phyloP scores from a whole-genome alignment of 1,140 invertebrate species.

The Sesamia nonagrioides region DNA sequence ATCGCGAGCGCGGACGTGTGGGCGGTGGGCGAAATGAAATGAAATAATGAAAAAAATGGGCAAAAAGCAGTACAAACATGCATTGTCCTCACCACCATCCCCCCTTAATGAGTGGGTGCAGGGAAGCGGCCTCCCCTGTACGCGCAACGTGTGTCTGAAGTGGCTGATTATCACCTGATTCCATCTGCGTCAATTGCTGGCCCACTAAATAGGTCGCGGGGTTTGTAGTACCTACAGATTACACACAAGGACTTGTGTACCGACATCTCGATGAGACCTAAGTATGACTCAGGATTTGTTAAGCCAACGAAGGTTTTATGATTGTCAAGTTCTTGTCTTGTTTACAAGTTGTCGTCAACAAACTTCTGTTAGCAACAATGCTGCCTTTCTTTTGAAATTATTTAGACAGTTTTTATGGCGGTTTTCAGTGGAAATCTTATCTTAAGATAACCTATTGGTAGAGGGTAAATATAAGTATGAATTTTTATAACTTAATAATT shows the following conservation, averaged over 20 bases:
- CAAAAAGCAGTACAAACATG: slow-evolving; percentile 87
- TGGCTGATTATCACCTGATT: slow-evolving; percentile 86
- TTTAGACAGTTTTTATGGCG: not conserved
- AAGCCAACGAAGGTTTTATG: not conserved
- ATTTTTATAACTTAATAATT: not conserved
- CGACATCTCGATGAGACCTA: not conserved
- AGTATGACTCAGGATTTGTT: not conserved
- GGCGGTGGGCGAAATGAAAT: slow-evolving; percentile 86
- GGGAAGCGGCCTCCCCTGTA: slow-evolving; percentile 50
- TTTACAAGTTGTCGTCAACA: not conserved
- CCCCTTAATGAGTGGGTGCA: slow-evolving; percentile 80
- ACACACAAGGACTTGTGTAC: not conserved
- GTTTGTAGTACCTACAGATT: not conserved
- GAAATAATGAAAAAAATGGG: slow-evolving; percentile 87
- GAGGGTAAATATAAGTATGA: not conserved
- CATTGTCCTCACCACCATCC: slow-evolving; percentile 80
- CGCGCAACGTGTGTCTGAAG: slow-evolving; percentile 76
- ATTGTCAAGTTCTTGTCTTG: not conserved
- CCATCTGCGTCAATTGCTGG: slow-evolving; percentile 62
- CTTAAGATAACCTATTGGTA: too few species aligned
- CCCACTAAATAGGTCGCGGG: slow-evolving; percentile 43
- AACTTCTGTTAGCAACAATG: not conserved
- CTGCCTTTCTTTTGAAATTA: not conserved
- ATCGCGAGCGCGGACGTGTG: slow-evolving; percentile 85
- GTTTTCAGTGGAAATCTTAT: not conserved